Evolutionary conservation across 2,888 invertebrate genomes (phyloP).

Genomic region (Diadromus collaris): DNA sequence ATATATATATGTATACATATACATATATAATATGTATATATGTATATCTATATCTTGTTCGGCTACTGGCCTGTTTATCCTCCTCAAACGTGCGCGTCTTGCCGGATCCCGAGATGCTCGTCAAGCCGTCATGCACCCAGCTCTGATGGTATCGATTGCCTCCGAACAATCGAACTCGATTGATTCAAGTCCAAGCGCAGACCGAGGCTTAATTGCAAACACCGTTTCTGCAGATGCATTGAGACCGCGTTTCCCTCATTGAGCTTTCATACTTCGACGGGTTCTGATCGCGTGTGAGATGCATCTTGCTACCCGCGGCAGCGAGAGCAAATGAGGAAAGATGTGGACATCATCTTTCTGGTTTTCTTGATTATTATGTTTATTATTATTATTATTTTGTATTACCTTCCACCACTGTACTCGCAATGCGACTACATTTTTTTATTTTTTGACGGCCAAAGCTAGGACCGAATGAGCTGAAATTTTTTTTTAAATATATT

Average conservation of each 20-base stretch:
- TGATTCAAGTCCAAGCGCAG: constrained; percentile 42
- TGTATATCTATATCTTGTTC: neutral
- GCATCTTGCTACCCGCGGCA: too few species aligned
- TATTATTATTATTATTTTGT: too few species aligned
- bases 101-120: neutral
- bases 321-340: too few species aligned
- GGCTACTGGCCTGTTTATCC: neutral
- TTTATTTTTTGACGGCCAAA: too few species aligned
- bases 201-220: constrained; percentile 43
- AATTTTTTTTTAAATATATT: too few species aligned
- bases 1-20: too few species aligned
- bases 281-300: neutral
- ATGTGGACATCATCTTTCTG: too few species aligned
- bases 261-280: neutral
- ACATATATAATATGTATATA: too few species aligned
- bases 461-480: too few species aligned
- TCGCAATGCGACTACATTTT: too few species aligned
- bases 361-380: too few species aligned
- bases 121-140: constrained; percentile 6
- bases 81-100: constrained; percentile 20
- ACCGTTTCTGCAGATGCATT: constrained; percentile 22
- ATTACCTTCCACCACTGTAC: too few species aligned
- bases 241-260: constrained; percentile 6
- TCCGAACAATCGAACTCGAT: constrained; percentile 52
- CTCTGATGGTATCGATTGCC: constrained; percentile 43